phyloP scores from a whole-genome alignment of 2,888 invertebrate genomes.

The Caenorhabditis macrosperma region DNA sequence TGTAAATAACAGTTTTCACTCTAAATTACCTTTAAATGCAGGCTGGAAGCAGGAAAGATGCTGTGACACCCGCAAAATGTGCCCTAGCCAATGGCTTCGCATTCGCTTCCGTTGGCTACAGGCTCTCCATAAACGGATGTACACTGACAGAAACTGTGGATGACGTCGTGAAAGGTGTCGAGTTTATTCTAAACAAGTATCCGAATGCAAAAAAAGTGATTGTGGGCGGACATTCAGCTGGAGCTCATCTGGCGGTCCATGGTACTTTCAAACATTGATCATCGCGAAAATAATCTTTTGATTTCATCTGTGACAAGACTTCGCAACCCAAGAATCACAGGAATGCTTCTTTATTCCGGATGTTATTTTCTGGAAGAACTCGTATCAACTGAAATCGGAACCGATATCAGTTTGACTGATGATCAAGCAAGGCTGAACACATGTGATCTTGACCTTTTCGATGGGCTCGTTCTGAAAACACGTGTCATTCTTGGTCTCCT shows the following conservation, averaged over 20 bases:
- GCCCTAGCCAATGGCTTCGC: slow-evolving; percentile 17
- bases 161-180: slow-evolving; percentile 30
- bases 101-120: slow-evolving; percentile 47
- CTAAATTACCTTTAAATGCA: slow-evolving; percentile 2
- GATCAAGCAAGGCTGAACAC: slow-evolving; percentile 28
- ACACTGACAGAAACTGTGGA: slow-evolving; percentile 11
- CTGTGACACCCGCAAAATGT: slow-evolving; percentile 11
- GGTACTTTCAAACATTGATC: neutral
- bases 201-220: slow-evolving; percentile 3
- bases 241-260: slow-evolving; percentile 37
- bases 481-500: slow-evolving; percentile 9
- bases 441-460: slow-evolving; percentile 6
- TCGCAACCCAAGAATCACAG: slow-evolving; percentile 8
- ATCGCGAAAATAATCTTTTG: neutral
- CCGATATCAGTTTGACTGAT: slow-evolving; percentile 34
- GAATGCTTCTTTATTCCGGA: slow-evolving; percentile 23
- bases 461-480: slow-evolving; percentile 1
- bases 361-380: slow-evolving; percentile 46
- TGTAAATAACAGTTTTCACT: no score
- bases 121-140: slow-evolving; percentile 12
- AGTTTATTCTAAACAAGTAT: slow-evolving; percentile 30
- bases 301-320: slow-evolving; percentile 8
- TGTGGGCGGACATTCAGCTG: slow-evolving; percentile 51
- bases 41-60: slow-evolving; percentile 29
- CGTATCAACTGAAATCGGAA: slow-evolving; percentile 36